Percentiles rank a stretch among this genome's conserved stretches.
phyloP scores from a whole-genome alignment of 2,797 vertebrate genomes.

The Hypotaenidia philippensis region DNA sequence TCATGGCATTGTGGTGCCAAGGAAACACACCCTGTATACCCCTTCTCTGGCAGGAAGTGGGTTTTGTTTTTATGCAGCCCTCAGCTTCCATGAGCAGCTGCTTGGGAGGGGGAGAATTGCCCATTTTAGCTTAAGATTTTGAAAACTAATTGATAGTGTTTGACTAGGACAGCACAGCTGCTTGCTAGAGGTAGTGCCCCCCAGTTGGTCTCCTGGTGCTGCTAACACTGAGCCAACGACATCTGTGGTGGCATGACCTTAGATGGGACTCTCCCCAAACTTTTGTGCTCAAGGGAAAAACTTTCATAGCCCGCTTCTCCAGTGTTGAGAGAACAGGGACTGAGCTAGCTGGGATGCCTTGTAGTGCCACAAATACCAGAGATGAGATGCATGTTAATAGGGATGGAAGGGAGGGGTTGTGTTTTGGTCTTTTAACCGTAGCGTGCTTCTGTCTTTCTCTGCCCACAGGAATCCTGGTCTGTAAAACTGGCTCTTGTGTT shows the following conservation, averaged over 20 bases:
- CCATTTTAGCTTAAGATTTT: not conserved
- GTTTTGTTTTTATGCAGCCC: not conserved
- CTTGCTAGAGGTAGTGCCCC: not conserved
- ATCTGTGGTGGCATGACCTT: fast-evolving
- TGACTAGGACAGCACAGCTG: not conserved
- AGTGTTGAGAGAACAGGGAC: not conserved
- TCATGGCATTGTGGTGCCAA: not conserved
- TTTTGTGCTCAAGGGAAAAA: not conserved
- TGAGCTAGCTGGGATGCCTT: not conserved
- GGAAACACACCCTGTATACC: not conserved
- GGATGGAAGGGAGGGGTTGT: too few species aligned
- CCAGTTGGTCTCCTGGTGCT: not conserved
- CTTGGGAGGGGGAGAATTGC: not conserved
- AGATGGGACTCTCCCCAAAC: not conserved
- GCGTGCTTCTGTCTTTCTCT: not conserved
- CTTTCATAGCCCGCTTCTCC: not conserved
- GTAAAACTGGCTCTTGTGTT: not conserved
- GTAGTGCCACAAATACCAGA: not conserved
- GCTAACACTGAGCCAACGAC: not conserved
- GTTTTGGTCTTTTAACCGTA: fast-evolving
- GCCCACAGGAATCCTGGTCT: not conserved
- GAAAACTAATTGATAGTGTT: not conserved
- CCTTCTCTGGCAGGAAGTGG: not conserved
- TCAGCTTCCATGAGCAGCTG: not conserved
- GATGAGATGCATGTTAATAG: not conserved